These are phyloP conservation scores for Anoplophora glabripennis DNA, from an alignment of 1,140 invertebrate genomes.

Conservation along the genomic window DNA sequence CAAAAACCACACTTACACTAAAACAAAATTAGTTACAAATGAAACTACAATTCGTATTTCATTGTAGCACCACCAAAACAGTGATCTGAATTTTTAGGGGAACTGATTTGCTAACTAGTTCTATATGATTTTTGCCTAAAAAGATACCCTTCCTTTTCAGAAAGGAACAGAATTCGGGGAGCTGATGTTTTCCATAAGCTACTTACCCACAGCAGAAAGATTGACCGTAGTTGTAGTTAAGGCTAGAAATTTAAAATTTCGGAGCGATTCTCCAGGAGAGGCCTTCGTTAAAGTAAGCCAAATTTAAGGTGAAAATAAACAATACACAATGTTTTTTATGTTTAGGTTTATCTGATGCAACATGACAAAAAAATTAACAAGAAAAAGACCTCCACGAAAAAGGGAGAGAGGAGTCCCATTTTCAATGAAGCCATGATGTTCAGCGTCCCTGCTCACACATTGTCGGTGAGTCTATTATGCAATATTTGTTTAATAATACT, in stretches of 20 bases:
- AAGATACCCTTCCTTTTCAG: conserved; percentile 46
- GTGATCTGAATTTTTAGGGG: too few species aligned
- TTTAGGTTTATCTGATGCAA: conserved; percentile 71
- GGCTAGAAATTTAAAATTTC: conserved; percentile 68
- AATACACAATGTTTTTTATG: conserved; percentile 11
- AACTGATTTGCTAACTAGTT: too few species aligned
- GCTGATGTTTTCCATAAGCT: conserved; percentile 80
- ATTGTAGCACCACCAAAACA: too few species aligned
- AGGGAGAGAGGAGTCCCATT: conserved; percentile 67
- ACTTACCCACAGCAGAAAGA: conserved; percentile 73
- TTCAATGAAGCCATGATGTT: conserved; percentile 82
- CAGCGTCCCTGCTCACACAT: conserved; percentile 63
- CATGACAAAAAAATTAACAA: conserved; percentile 75
- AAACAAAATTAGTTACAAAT: too few species aligned
- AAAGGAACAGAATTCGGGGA: conserved; percentile 60
- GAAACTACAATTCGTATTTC: too few species aligned
- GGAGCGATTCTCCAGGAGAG: conserved; percentile 47
- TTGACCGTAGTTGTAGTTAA: conserved; percentile 80
- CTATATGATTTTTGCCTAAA: too few species aligned
- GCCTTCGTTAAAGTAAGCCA: conserved; percentile 56
- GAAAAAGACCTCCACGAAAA: conserved; percentile 70
- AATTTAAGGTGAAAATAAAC: neutral
- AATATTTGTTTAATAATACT: too few species aligned
- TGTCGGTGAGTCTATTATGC: conserved; percentile 54
- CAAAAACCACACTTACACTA: too few species aligned